Evolutionary conservation across 2,113 vertebrate genomes (phyloP), one percentile per base, ranked within the genome.

Genomic region (Leptobrachium leishanense): DNA sequence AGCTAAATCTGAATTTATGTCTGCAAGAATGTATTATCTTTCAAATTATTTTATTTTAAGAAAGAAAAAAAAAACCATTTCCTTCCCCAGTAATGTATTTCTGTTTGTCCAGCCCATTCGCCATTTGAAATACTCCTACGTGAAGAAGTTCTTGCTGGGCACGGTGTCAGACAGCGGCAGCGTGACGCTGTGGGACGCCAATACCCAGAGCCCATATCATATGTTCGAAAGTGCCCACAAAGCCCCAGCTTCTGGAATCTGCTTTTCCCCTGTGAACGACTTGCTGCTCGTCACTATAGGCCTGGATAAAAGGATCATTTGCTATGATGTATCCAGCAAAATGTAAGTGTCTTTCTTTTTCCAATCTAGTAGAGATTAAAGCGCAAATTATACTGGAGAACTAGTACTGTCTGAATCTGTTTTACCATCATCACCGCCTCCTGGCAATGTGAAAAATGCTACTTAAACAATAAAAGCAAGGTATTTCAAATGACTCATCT

Each of bases 261-360:
- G 93, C 82, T 99, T 99, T 90, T 99, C 98, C 74, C 98, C 98
- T 11, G 92, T 95, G 87, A 98, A 95, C 73, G 96, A 98, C 55
- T 82, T 99, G 84, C 90, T 99, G 10, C 91, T 97, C 85, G 95
- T 96, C 85, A 98, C 95, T 44, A 92, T 98, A 54, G 98, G 98
- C 65, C 88, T 99, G 85, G 98, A 99, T 90, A 99, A 99, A 90
- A 97, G 95, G 92, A 95, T 99, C 82, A 89, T 97, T 90, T 96
- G 96, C 81, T 99, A 98, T 84, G 98, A 99, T 87, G 94, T 95
- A 1, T 91, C 93, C 83, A 97, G 96, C 91, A 98, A 96, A 91
- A 97, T 94, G 98, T 98, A 88, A 95, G 95, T 88, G 43, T 43
- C n/a, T 15, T 59, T 15, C 4, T 59, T 15, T 12, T 59, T 50